These are phyloP conservation scores for Fabriciana adippe DNA, from an alignment of 2,888 invertebrate genomes.

Conservation along the genomic window DNA sequence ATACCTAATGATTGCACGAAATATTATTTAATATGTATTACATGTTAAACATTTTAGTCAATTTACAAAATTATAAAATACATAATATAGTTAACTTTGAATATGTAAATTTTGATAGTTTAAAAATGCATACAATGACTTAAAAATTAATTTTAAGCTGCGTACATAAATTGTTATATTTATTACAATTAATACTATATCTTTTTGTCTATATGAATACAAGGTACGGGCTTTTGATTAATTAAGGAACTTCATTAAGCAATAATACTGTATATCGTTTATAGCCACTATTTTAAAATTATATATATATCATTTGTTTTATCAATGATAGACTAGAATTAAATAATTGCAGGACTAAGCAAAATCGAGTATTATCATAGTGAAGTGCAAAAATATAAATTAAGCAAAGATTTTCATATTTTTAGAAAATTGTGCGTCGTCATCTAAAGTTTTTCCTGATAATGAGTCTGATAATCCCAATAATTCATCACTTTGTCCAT, in stretches of 20 bases:
- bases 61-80: too few relatives aligned
- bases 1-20: neutral
- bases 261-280: too few relatives aligned
- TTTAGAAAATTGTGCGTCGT: conserved; percentile 54
- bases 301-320: neutral
- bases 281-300: neutral
- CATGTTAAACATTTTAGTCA: neutral
- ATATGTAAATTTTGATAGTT: too few relatives aligned
- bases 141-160: too few relatives aligned
- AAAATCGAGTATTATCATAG: conserved; percentile 6
- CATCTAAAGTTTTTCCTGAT: conserved; percentile 58
- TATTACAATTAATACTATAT: too few relatives aligned
- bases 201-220: too few relatives aligned
- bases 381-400: conserved; percentile 17
- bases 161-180: too few relatives aligned
- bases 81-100: too few relatives aligned
- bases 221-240: too few relatives aligned
- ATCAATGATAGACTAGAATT: neutral
- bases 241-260: too few relatives aligned
- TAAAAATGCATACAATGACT: too few relatives aligned
- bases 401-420: conserved; percentile 60
- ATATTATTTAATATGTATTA: neutral
- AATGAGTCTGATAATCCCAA: conserved; percentile 57
- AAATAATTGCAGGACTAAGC: neutral
- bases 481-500: conserved; percentile 54